These are phyloP conservation scores for Cryptoprocta ferox DNA, from an alignment of 2,797 vertebrate genomes.

Conservation along the genomic window DNA sequence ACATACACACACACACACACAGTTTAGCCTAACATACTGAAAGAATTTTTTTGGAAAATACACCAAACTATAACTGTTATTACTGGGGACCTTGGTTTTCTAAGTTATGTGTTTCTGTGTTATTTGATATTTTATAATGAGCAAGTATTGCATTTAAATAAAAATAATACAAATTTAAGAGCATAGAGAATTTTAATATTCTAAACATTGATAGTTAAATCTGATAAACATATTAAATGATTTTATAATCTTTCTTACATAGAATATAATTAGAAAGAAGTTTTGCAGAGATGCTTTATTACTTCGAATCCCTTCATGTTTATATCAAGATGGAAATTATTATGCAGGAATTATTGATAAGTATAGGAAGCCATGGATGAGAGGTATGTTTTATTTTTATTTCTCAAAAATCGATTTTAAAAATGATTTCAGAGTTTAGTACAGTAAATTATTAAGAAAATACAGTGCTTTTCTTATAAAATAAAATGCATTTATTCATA, in stretches of 20 bases:
- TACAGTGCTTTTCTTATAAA: slow-evolving; percentile 37
- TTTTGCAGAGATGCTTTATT: slow-evolving; percentile 83
- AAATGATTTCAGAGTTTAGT: slow-evolving; percentile 23
- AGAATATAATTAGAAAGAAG: slow-evolving; percentile 85
- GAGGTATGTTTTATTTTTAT: slow-evolving; percentile 83
- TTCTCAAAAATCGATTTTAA: slow-evolving; percentile 63
- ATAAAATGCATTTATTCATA: slow-evolving; percentile 9
- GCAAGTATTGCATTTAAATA: slow-evolving; percentile 41
- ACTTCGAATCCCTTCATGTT: slow-evolving; percentile 84
- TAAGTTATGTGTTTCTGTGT: slow-evolving; percentile 27
- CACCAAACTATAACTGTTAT: slow-evolving; percentile 21
- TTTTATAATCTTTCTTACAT: slow-evolving; percentile 68
- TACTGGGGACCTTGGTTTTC: slow-evolving; percentile 22
- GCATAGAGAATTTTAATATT: slow-evolving; percentile 39
- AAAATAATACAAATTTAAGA: slow-evolving; percentile 55
- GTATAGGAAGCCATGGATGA: slow-evolving; percentile 87
- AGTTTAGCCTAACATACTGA: slow-evolving; percentile 29
- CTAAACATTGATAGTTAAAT: slow-evolving; percentile 28
- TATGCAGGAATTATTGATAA: slow-evolving; percentile 79
- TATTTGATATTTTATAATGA: slow-evolving; percentile 56
- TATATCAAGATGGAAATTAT: slow-evolving; percentile 83
- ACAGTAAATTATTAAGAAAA: slow-evolving; percentile 51
- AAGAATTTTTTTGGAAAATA: slow-evolving; percentile 9
- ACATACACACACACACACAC: not conserved
- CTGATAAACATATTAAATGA: slow-evolving; percentile 33